These are phyloP conservation scores for Eumeta japonica DNA, from an alignment of 1,140 invertebrate species.

Conservation along the genomic window DNA sequence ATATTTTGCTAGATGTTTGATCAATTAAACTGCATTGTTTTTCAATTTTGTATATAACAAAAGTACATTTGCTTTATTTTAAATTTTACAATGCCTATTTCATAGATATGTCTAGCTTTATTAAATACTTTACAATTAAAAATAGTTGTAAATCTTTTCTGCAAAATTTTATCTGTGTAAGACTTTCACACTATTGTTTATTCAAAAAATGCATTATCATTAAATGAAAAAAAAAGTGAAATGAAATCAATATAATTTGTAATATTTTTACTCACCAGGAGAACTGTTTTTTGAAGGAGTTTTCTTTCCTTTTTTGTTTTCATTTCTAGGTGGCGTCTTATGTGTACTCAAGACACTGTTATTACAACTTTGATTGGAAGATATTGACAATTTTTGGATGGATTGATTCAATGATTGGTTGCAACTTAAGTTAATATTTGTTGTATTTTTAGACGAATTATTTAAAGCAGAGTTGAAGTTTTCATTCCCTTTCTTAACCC, in stretches of 20 bases:
- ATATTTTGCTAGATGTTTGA: no score
- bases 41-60: no score
- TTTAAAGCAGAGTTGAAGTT: conserved; percentile 39
- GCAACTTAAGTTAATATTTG: conserved; percentile 43
- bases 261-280: conserved; percentile 54
- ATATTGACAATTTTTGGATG: conserved; percentile 58
- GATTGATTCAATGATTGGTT: conserved; percentile 57
- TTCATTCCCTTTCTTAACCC: conserved; percentile 67
- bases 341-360: conserved; percentile 38
- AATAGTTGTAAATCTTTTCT: no score
- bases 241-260: no score
- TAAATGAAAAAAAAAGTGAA: background rate
- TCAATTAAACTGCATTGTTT: no score
- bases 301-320: conserved; percentile 56
- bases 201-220: background rate
- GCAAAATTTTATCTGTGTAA: no score
- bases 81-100: no score
- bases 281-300: conserved; percentile 70
- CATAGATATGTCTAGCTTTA: no score
- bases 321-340: conserved; percentile 51
- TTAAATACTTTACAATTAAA: no score
- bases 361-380: conserved; percentile 57
- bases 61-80: no score
- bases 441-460: conserved; percentile 40
- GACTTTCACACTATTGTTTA: no score